Conservation (phyloP, 1,140 invertebrate genomes). For the Anthonomus grandis region DNA sequence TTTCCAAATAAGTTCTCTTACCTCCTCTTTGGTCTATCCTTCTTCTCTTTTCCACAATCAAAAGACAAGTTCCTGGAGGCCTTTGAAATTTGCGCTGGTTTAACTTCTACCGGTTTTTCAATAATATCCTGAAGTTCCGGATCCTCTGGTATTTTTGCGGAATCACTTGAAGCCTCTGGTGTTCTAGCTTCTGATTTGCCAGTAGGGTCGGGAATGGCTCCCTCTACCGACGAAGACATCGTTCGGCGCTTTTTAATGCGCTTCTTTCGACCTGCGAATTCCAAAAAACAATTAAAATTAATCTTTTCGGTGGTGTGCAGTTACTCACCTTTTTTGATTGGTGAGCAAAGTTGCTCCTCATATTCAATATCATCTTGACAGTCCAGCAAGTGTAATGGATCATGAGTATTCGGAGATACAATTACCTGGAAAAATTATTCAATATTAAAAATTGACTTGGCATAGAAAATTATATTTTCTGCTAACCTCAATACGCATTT, state of each 20-base stretch:
- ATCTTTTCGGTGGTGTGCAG: not conserved
- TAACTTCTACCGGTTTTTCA: not conserved
- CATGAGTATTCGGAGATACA: constrained; percentile 87
- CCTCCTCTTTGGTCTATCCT: constrained; percentile 35
- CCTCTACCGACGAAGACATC: constrained; percentile 50
- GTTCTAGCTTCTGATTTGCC: constrained; percentile 44
- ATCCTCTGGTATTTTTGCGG: constrained; percentile 44
- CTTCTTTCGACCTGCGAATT: constrained; percentile 51
- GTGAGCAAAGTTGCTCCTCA: constrained; percentile 66
- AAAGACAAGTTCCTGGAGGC: constrained; percentile 13
- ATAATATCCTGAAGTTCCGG: constrained; percentile 1
- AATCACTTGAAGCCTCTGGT: constrained; percentile 41
- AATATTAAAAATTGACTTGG: not conserved
- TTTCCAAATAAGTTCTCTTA: too few relatives aligned
- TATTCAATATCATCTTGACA: constrained; percentile 78
- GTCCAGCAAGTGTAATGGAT: constrained; percentile 83
- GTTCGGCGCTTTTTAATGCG: constrained; percentile 54
- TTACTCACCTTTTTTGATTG: constrained; percentile 54
- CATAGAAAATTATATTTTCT: not conserved
- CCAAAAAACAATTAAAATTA: not conserved
- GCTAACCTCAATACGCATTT: constrained; percentile 68
- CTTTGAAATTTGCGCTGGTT: not conserved
- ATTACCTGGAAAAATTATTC: constrained; percentile 57
- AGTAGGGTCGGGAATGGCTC: constrained; percentile 14
- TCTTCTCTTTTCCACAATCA: constrained; percentile 23